Base-by-base conservation (phyloP, 2,888 invertebrate genomes). In the Heliconius hortense region DNA sequence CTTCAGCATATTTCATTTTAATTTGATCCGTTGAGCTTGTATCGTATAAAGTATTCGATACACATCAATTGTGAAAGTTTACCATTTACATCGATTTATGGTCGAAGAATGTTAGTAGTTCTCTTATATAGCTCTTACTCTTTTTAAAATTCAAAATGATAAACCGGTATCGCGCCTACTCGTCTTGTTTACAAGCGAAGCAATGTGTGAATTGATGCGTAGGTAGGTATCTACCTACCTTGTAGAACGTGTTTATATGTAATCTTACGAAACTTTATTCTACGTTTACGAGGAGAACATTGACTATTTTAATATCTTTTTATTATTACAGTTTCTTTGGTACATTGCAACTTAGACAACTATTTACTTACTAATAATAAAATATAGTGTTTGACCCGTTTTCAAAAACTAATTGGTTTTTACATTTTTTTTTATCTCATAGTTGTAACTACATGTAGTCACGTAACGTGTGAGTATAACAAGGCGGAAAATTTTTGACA, bases 91-190 rank as follows among this genome's bases (percentile, higher is more conserved):
- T 74, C 62, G 73, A 63, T 78, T 78, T 80, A 77, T 72, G 77
- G 78, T 71, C 73, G 66, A 76, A 76, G 78, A 80, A 82, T 80
- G 78, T 62, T 74, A 73, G 73, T 76, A 72, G 76, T 24, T 76
- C 70, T 75, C 74, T 72, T 76, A 75, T 75, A 77, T 72, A 76
- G 79, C 72, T 64, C 43, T 59, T 74, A 75, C 68, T 39, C 62
- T 76, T 74, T 75, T 77, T 48, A 68, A 74, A 79, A 77, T 76
- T 69, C 24, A 53, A 69, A 56, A 56, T 56, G 13, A 28, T 75
- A 77, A 80, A 80, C 80, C 78, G 79, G 79, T 78, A 80, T 70
- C 59, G 53, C 64, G 71, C 39, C 70, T 39, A 71, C 75, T 71
- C 56, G 43, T 70, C 53, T 63, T 60, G 64, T 76, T 73, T 71